phyloP scores from a whole-genome alignment of 2,113 vertebrate species.

The Cavia porcellus region DNA sequence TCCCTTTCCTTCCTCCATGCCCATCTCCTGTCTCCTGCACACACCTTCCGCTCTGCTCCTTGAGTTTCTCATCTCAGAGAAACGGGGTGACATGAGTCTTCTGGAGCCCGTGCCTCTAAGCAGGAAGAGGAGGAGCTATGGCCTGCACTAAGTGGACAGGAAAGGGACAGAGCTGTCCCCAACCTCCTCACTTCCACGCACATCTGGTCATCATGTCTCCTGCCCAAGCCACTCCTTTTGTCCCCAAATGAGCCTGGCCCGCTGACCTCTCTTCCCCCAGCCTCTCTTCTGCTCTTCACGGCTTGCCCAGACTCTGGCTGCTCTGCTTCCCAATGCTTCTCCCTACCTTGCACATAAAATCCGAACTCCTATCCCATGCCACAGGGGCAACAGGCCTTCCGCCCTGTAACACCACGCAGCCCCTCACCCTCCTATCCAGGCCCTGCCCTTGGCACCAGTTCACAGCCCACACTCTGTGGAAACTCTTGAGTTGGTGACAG shows the following conservation, averaged over 20 bases:
- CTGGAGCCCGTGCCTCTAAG: not conserved
- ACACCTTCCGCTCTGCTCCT: not conserved
- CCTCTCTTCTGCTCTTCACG: not conserved
- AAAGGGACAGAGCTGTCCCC: not conserved
- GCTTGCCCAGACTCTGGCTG: not conserved
- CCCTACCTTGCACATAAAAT: not conserved
- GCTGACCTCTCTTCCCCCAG: not conserved
- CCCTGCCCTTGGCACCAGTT: not conserved
- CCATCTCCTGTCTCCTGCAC: not conserved
- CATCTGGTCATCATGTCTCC: not conserved
- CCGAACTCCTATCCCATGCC: not conserved
- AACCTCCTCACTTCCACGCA: not conserved
- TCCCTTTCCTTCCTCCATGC: not conserved
- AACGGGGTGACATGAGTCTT: not conserved
- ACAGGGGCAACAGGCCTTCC: too few relatives aligned
- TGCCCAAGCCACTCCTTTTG: fast-evolving
- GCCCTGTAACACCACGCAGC: too few relatives aligned
- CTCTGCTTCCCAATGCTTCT: not conserved
- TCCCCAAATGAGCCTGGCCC: not conserved
- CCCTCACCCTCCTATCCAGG: not conserved
- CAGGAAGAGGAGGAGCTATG: not conserved
- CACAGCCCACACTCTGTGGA: too few relatives aligned
- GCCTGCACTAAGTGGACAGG: not conserved
- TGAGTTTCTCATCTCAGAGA: not conserved
- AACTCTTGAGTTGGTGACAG: too few relatives aligned